Evolutionary conservation across 2,888 invertebrate species (phyloP), one percentile per base, ranked within the genome.

Genomic region (Ichneumoninae sp.): DNA sequence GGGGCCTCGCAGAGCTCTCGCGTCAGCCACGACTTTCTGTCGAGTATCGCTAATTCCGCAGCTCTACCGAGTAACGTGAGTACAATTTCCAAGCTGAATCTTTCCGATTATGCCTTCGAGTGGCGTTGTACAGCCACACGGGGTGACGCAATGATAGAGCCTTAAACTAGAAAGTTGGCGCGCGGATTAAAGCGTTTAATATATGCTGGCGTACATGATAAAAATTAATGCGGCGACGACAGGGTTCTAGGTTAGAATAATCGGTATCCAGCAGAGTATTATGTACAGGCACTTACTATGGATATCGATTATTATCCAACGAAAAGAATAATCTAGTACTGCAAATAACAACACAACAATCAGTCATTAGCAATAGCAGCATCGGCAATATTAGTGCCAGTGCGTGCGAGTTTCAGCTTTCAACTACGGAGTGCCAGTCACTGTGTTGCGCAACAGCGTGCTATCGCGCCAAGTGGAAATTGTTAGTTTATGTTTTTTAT

Each of bases 1-100:
- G 95, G 95, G 40, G 82, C 94, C 19, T 95, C 95, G 62, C 95
- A 95, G 91, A 95, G 94, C 84, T 95, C 95, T 94, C 95, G 87
- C 94, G 94, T 92, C 89, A 93, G 93, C 91, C 92, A 93, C 91
- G 93, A 93, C 90, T 93, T 93, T 91, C 91, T 93, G 85, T 91
- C 93, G 85, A 92, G 89, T 89, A 90, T 92, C 82, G 88, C 90
- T 16, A 91, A 89, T 85, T 88, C 91, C 36, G 87, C 91, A 66
- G 87, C 89, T 71, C 86, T 90, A 60, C 88, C 91, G 26, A 90
- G 86, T 86, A 91, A 91, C 84, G 93, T 93, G 76, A 93, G 93
- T 93, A 90, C 40, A 26, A 69, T 74, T 44, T 70, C 7, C 22
- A 71, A 26, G 16, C 22, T 16, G n/a, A 54, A 50, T 44, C 30